Conservation (phyloP, 2,113 vertebrate species). For the Anolis carolinensis region DNA sequence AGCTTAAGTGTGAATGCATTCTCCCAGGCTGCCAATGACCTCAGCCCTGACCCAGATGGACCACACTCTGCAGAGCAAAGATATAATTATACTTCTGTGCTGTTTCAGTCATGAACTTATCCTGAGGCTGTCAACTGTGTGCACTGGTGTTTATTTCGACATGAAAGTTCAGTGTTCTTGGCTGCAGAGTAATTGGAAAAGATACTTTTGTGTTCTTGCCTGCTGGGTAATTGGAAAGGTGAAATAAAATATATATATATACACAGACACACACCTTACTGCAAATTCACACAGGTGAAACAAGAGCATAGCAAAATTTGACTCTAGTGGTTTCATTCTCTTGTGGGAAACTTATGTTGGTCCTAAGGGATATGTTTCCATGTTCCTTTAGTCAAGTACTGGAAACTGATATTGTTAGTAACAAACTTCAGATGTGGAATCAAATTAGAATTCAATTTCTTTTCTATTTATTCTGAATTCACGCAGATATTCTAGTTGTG, state of each 20-base stretch:
- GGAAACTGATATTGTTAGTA: background rate
- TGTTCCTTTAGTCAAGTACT: background rate
- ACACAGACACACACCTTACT: background rate
- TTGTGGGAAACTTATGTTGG: background rate
- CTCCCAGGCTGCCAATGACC: background rate
- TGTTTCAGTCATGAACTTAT: slow-evolving; percentile 9
- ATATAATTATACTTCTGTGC: slow-evolving; percentile 36
- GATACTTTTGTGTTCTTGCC: slow-evolving; percentile 33
- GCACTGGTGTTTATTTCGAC: slow-evolving; percentile 58
- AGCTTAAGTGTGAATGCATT: slow-evolving; percentile 37
- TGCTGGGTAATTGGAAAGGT: slow-evolving; percentile 32
- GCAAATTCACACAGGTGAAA: slow-evolving; percentile 47
- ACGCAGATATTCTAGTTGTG: background rate
- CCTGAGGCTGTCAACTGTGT: slow-evolving; percentile 36
- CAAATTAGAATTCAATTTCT: background rate
- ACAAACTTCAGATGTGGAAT: background rate
- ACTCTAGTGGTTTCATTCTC: background rate
- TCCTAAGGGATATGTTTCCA: background rate
- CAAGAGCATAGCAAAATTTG: background rate
- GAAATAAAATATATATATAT: background rate
- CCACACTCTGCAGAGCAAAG: slow-evolving; percentile 31
- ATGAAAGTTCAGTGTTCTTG: slow-evolving; percentile 51
- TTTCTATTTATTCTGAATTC: background rate
- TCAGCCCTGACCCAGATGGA: slow-evolving; percentile 43
- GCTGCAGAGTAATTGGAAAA: slow-evolving; percentile 40